A percentile compares a stretch with the other conserved stretches of the same genome.
These are phyloP conservation scores for Cyanoliseus patagonus DNA, from an alignment of 2,113 vertebrate species.

Conservation along the genomic window DNA sequence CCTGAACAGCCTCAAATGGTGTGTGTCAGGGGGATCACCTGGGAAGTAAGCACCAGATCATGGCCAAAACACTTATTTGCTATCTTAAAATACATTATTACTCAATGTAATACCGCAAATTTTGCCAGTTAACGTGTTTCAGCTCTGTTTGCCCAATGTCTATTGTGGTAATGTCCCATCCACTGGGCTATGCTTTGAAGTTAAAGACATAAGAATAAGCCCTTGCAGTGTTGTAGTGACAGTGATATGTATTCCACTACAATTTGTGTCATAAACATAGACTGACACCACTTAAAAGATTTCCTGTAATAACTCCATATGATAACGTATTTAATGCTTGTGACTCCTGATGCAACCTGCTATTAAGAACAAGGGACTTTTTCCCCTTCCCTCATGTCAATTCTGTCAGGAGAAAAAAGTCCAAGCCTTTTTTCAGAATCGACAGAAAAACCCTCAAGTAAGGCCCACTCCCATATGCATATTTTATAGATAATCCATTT, in stretches of 20 bases:
- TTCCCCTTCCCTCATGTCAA: neutral
- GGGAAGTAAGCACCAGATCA: neutral
- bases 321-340: neutral
- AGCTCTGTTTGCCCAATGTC: accelerated
- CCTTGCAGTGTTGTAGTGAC: neutral
- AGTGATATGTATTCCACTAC: accelerated
- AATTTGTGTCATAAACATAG: neutral
- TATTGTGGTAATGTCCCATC: too few relatives aligned
- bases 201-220: neutral
- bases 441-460: neutral
- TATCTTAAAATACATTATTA: neutral
- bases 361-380: neutral
- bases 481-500: neutral
- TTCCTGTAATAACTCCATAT: neutral
- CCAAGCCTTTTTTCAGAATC: neutral
- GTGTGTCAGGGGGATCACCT: neutral
- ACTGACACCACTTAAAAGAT: neutral
- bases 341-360: neutral
- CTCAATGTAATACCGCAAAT: neutral
- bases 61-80: neutral
- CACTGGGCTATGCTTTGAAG: accelerated
- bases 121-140: neutral
- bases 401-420: neutral
- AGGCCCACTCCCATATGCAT: neutral
- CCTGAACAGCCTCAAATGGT: too few relatives aligned